phyloP scores from a whole-genome alignment of 1,140 invertebrate genomes.

The Eriocheir sinensis region DNA sequence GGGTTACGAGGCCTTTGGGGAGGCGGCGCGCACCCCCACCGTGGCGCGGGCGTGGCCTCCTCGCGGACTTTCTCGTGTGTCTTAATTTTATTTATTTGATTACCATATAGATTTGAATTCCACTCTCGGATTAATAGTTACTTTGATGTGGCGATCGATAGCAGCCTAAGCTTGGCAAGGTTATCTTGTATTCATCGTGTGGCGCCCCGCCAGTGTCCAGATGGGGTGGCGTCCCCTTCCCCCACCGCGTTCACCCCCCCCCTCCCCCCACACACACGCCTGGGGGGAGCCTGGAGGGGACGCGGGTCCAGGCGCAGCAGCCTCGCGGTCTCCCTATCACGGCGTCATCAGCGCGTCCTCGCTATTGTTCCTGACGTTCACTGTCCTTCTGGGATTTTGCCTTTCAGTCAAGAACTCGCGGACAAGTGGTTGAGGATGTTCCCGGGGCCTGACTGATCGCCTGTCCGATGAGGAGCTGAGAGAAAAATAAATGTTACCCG shows the following conservation, averaged over 20 bases:
- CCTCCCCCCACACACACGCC: too few species aligned
- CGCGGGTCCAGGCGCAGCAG: neutral
- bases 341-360: neutral
- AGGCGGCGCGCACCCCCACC: neutral
- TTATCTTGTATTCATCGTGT: neutral
- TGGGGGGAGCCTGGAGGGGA: neutral
- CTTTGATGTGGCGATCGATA: neutral
- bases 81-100: neutral
- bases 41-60: neutral
- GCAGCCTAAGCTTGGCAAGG: neutral
- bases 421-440: neutral
- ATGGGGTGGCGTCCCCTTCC: neutral
- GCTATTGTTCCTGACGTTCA: neutral
- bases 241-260: neutral
- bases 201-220: neutral
- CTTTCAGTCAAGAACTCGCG: neutral
- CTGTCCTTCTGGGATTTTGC: neutral
- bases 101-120: neutral
- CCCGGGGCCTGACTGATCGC: neutral
- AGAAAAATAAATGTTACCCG: neutral
- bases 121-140: neutral
- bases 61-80: neutral
- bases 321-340: neutral
- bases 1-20: conserved; percentile 63
- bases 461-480: neutral